These are phyloP conservation scores for Henicopernis longicauda DNA, from an alignment of 2,113 vertebrate genomes.

Conservation along the genomic window DNA sequence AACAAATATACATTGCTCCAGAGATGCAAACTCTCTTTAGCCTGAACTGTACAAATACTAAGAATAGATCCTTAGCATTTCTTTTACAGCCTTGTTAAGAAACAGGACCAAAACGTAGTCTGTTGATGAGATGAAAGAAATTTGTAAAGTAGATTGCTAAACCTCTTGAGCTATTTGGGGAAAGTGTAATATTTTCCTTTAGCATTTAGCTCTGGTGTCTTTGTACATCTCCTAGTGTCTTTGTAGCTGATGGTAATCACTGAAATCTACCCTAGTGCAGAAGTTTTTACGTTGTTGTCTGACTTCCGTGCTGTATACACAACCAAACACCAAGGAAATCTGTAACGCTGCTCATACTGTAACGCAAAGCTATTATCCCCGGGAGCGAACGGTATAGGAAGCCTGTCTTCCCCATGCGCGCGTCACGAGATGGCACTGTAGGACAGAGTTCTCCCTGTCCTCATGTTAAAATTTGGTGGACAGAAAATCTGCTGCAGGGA, in stretches of 20 bases:
- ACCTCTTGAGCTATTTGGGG: background rate
- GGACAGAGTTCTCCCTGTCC: background rate
- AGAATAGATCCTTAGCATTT: background rate
- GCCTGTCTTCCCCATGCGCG: fast-evolving
- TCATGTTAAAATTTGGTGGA: fast-evolving
- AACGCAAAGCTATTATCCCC: fast-evolving
- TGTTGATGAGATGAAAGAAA: background rate
- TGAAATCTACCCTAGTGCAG: background rate
- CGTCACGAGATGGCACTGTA: background rate
- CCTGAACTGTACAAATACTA: background rate
- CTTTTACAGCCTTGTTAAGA: background rate
- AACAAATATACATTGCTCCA: background rate
- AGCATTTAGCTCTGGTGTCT: too few species aligned
- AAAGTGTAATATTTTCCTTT: background rate
- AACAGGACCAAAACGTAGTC: background rate
- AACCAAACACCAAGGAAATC: background rate
- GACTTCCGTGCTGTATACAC: fast-evolving
- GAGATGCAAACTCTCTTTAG: background rate
- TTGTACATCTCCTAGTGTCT: fast-evolving
- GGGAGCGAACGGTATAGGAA: background rate
- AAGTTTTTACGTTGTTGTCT: fast-evolving
- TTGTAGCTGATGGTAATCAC: too few species aligned
- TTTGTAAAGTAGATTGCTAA: too few species aligned
- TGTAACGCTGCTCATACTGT: fast-evolving
- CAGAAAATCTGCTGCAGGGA: background rate